These are phyloP conservation scores for Pachyramphus minor DNA, from an alignment of 2,113 vertebrate genomes.

Conservation along the genomic window DNA sequence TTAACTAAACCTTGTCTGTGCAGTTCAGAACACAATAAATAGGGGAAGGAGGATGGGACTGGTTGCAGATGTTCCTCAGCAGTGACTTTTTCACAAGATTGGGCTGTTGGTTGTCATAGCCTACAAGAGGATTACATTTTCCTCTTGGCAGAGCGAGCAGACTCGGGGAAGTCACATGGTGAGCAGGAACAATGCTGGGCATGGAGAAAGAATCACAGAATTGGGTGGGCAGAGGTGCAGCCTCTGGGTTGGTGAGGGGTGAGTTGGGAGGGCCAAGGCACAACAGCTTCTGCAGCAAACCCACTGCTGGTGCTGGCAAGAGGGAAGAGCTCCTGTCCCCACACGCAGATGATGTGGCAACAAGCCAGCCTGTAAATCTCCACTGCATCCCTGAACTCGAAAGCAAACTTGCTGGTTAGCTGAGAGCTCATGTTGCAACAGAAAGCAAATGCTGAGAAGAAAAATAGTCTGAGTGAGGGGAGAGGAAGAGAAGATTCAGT, in stretches of 20 bases:
- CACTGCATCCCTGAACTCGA: background rate
- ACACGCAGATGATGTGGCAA: fast-evolving
- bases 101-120: background rate
- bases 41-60: background rate
- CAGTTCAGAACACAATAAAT: background rate
- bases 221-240: background rate
- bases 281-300: background rate
- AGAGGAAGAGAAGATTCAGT: background rate
- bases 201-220: background rate
- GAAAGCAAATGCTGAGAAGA: background rate
- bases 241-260: fast-evolving
- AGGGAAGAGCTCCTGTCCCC: background rate
- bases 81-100: background rate
- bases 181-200: background rate
- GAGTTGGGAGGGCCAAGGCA: background rate
- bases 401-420: background rate
- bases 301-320: fast-evolving
- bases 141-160: background rate
- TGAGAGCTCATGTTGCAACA: background rate
- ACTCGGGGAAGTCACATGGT: fast-evolving
- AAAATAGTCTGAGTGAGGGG: background rate
- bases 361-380: background rate
- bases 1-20: background rate
- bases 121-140: background rate
- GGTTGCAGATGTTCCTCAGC: background rate